Evolutionary conservation across 53 echinoderm and acorn worm genomes (phyloP).

Genomic region (Arbacia lixula): DNA sequence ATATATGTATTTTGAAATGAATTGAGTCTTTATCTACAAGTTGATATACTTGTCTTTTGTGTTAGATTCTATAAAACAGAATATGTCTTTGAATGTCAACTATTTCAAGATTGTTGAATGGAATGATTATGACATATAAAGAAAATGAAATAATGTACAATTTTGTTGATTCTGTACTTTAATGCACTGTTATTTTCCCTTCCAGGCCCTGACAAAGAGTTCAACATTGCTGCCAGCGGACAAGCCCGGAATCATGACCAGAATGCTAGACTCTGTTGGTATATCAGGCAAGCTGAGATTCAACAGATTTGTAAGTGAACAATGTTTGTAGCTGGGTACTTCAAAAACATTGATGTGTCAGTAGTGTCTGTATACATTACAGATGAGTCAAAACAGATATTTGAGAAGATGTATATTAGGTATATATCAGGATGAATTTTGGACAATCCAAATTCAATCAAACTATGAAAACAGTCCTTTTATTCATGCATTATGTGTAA

Average conservation of each 20-base stretch:
- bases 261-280: constrained; percentile 75
- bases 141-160: background rate
- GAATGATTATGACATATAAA: background rate
- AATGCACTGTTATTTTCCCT: background rate
- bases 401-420: too few species aligned
- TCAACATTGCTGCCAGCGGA: constrained; percentile 65
- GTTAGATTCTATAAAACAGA: too few species aligned
- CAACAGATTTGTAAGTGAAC: constrained; percentile 97
- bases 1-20: background rate
- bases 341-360: too few species aligned
- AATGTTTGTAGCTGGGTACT: too few species aligned
- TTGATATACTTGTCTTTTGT: too few species aligned
- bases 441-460: too few species aligned
- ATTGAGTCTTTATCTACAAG: background rate
- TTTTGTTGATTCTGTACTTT: background rate
- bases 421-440: too few species aligned
- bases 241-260: constrained; percentile 74
- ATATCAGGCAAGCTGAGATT: constrained; percentile 72
- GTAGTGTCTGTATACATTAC: background rate
- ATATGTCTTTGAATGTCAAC: background rate
- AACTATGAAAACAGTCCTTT: too few species aligned
- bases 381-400: too few species aligned
- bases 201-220: constrained; percentile 72
- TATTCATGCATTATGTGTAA: too few species aligned
- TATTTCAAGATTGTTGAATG: background rate